phyloP scores from a whole-genome alignment of 2,113 vertebrate genomes.

The Phyllopteryx taeniolatus region DNA sequence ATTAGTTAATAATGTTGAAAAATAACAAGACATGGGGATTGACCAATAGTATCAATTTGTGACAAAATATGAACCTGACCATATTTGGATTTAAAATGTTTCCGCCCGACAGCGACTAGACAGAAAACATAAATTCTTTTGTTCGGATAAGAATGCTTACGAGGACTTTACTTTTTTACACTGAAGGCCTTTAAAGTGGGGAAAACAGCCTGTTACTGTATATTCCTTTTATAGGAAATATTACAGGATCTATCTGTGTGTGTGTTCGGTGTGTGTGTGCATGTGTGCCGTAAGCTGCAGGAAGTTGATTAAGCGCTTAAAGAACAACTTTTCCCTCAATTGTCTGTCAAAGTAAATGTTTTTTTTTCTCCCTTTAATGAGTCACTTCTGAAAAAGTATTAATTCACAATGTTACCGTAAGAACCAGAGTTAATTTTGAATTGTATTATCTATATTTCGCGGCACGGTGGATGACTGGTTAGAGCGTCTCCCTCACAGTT shows the following conservation, averaged over 20 bases:
- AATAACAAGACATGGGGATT: too few relatives aligned
- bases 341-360: not conserved
- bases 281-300: not conserved
- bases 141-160: not conserved
- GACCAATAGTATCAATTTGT: too few relatives aligned
- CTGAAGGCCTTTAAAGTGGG: not conserved
- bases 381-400: not conserved
- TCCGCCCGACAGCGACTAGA: too few relatives aligned
- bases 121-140: too few relatives aligned
- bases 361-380: not conserved
- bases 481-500: too few relatives aligned
- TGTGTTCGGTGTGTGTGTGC: not conserved
- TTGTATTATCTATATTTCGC: not conserved
- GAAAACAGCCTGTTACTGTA: not conserved
- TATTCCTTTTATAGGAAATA: not conserved
- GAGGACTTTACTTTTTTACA: not conserved
- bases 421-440: not conserved
- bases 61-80: too few relatives aligned
- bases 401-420: not conserved
- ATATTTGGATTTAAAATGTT: too few relatives aligned
- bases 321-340: not conserved
- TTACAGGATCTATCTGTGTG: not conserved
- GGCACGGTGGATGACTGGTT: too few relatives aligned
- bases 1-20: too few relatives aligned
- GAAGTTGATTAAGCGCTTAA: not conserved